Evolutionary conservation across 2,888 invertebrate genomes (phyloP).

Genomic region (Panzeria rudis): DNA sequence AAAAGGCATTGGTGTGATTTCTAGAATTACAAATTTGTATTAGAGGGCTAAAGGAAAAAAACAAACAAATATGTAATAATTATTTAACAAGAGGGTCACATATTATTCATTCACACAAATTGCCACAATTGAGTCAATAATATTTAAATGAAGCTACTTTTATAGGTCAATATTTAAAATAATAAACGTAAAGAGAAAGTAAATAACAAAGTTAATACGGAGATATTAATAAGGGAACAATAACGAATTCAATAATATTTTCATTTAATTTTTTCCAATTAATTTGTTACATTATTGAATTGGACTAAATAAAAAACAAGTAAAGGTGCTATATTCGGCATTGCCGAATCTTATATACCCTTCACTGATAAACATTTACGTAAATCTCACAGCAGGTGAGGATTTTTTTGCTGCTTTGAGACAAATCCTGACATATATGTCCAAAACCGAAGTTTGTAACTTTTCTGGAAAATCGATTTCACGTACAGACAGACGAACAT

Average conservation of each 20-base stretch:
- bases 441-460: too few relatives aligned
- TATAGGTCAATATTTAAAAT: conserved; percentile 56
- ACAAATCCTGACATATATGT: too few relatives aligned
- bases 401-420: too few relatives aligned
- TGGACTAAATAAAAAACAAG: not conserved
- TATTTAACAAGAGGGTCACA: conserved; percentile 38
- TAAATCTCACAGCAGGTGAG: too few relatives aligned
- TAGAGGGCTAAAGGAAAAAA: conserved; percentile 32
- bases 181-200: conserved; percentile 18
- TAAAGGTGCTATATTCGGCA: too few relatives aligned
- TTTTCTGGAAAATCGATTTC: too few relatives aligned
- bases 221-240: not conserved
- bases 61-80: conserved; percentile 25
- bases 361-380: too few relatives aligned
- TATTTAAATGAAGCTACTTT: conserved; percentile 41
- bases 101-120: conserved; percentile 10
- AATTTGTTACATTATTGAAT: too few relatives aligned
- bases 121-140: conserved; percentile 21
- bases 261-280: too few relatives aligned
- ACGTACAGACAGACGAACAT: too few relatives aligned
- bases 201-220: not conserved
- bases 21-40: conserved; percentile 17
- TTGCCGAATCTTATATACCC: too few relatives aligned
- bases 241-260: not conserved
- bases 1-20: conserved; percentile 35